Percentiles rank a stretch among this genome's conserved stretches.
Evolutionary conservation across 1,140 invertebrate species (phyloP).

Genomic region (Procambarus clarkii): DNA sequence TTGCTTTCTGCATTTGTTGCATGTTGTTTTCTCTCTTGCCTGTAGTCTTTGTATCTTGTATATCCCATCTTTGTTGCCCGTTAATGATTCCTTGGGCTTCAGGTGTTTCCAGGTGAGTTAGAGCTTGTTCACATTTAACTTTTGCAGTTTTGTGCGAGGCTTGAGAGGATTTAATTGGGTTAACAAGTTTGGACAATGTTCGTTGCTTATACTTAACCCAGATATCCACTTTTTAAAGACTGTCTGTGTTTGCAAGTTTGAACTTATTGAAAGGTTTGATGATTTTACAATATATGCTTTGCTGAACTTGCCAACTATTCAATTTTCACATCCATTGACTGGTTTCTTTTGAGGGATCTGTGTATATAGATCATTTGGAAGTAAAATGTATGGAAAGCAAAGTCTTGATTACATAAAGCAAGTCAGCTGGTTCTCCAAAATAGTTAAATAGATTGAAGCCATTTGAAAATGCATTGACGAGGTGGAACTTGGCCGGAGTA

Average conservation of each 20-base stretch:
- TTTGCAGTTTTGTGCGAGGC: neutral
- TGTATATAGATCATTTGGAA: too few species aligned
- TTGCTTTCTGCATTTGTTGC: neutral
- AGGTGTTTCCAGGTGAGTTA: conserved; percentile 28
- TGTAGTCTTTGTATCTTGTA: neutral
- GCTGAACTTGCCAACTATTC: too few species aligned
- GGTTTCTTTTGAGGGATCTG: too few species aligned
- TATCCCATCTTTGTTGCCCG: neutral
- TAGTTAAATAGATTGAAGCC: neutral
- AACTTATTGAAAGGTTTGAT: too few species aligned
- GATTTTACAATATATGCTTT: too few species aligned
- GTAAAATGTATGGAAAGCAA: too few species aligned
- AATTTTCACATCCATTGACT: too few species aligned
- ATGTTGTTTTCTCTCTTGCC: conserved; percentile 1
- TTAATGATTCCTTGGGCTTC: conserved; percentile 17
- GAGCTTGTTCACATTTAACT: neutral
- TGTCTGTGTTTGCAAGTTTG: too few species aligned
- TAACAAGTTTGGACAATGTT: conserved; percentile 19
- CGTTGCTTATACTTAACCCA: conserved; percentile 14
- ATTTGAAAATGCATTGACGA: neutral
- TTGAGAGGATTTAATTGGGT: conserved; percentile 14
- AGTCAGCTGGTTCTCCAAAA: neutral
- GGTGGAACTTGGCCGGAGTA: neutral
- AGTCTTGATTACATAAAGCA: too few species aligned
- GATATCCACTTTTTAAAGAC: neutral